Evolutionary conservation across 2,797 vertebrate species (phyloP), one percentile per base, ranked within the genome.

Genomic region (Sebastes melanostomus): DNA sequence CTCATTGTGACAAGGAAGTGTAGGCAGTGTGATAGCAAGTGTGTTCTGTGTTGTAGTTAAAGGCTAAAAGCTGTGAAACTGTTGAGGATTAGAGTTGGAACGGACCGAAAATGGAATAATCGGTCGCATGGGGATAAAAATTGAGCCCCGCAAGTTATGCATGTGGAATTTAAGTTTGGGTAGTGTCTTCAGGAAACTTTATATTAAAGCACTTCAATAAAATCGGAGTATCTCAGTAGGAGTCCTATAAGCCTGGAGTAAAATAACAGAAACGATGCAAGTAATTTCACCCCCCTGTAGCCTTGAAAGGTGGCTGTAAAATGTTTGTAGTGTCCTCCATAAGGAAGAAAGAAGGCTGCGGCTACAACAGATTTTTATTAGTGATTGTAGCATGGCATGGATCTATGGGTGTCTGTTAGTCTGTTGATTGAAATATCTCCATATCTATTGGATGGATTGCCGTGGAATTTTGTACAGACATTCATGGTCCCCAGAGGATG

Each of bases 41-140:
- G 72, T 86, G 77, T 81, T 84, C 61, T 87, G 81, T 93, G 87
- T 90, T 92, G 87, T 86, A 83, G 81, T 88, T 88, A 77, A 89
- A 85, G 70, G 88, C 80, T 89, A 81, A 88, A 88, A 90, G 77
- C 86, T 92, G 90, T 88, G 80, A 92, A 92, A 84, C 75, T 79
- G 86, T 50, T 61, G 61, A 85, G 75, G 87, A 89, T 88, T 74
- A 86, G 70, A 74, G 63, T 66, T 76, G 42, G 66, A 89, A 67
- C 59, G 36, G 77, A 77, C 59, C 12, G 16, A 77, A 89, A 87
- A 56, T 72, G 42, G 65, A 86, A 78, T 78, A 84, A 67, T 83
- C 73, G 52, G 77, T 75, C 18, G 27, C 70, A 81, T 67, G 46
- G 50, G 80, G 72, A 80, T 69, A 50, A 75, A 75, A 82, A 75